Base-by-base conservation (phyloP, 2,797 vertebrate genomes). In the Bucorvus abyssinicus region DNA sequence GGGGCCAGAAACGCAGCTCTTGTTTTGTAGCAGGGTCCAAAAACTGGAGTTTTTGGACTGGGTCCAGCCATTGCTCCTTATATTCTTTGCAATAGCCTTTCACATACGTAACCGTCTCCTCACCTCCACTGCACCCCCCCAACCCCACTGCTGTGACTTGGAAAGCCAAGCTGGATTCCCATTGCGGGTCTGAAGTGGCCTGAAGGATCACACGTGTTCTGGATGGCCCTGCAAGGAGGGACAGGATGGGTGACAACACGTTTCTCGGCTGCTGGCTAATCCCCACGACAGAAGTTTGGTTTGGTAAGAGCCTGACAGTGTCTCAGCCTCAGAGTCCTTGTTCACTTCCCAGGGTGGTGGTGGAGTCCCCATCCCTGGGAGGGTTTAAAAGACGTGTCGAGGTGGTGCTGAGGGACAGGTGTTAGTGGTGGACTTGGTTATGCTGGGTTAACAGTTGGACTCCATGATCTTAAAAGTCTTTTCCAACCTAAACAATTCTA, bases 81-180 rank as follows among this genome's bases (percentile, higher is more conserved):
- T 17, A 7, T 14, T 21, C 32, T 45, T 34, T 34, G 23, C 24
- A n/a, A 6, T 14, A 60, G 23, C 12, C 64, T 75, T 65, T 27
- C 40, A 53, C 0, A 1, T 14, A 19, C 6, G 0, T 1, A 12
- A 15, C 10, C 16, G 10, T 20, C 47, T 17, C 30, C 53, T 75
- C 13, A 3, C 2, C 21, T 49, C 15, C 20, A 4, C 45, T 34
- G 19, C 4, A 3, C 2, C 63, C 38, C 63, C 38, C n/a, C 18
- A 61, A 7, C 36, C 7, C 16, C 34, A 5, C 32, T 40, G 82
- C 79, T 60, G 75, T 15, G 63, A 79, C 36, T 82, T 10, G 50
- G 34, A 56, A 4, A 85, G 52, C 63, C 68, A 76, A 70, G 69
- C 52, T 69, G 64, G 63, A 57, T 75, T 47, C 34, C 42, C 10